Evolutionary conservation across 2,888 invertebrate genomes (phyloP).

Genomic region (Ommatoiulus sabulosus): DNA sequence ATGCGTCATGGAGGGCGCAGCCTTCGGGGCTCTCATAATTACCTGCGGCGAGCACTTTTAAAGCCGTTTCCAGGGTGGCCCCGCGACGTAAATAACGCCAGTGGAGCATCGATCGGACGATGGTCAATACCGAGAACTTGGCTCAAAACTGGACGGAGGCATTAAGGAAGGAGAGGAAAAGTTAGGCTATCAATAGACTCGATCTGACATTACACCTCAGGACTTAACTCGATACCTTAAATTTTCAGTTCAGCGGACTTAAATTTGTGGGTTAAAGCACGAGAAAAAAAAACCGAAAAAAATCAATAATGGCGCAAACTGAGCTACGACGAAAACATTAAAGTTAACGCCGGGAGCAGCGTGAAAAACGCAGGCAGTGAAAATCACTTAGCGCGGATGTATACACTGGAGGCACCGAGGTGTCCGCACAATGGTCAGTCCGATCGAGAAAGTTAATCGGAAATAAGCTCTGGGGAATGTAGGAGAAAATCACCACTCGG

Average conservation of each 20-base stretch:
- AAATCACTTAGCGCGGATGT: conserved; percentile 18
- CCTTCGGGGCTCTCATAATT: conserved; percentile 13
- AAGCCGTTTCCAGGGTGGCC: conserved; percentile 8
- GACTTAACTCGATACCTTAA: conserved; percentile 43
- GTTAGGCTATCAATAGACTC: conserved; percentile 1
- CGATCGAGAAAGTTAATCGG: conserved; percentile 24
- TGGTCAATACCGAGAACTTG: neutral
- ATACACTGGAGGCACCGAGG: neutral
- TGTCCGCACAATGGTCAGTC: neutral
- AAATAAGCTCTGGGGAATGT: conserved; percentile 12
- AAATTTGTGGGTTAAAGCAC: conserved; percentile 6
- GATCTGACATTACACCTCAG: conserved; percentile 40
- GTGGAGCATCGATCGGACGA: conserved; percentile 6
- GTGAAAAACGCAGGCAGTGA: neutral
- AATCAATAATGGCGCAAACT: conserved; percentile 36
- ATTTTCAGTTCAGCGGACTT: conserved; percentile 43
- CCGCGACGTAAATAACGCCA: conserved; percentile 16
- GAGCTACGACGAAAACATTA: conserved; percentile 35
- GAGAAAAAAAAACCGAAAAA: neutral
- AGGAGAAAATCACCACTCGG: neutral
- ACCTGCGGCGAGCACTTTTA: neutral
- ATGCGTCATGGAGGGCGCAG: neutral
- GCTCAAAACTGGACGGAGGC: neutral
- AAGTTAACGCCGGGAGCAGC: neutral
- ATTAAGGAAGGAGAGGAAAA: neutral